These are phyloP conservation scores for Acrossocheilus fasciatus DNA, from an alignment of 2,797 vertebrate genomes.

Conservation along the genomic window DNA sequence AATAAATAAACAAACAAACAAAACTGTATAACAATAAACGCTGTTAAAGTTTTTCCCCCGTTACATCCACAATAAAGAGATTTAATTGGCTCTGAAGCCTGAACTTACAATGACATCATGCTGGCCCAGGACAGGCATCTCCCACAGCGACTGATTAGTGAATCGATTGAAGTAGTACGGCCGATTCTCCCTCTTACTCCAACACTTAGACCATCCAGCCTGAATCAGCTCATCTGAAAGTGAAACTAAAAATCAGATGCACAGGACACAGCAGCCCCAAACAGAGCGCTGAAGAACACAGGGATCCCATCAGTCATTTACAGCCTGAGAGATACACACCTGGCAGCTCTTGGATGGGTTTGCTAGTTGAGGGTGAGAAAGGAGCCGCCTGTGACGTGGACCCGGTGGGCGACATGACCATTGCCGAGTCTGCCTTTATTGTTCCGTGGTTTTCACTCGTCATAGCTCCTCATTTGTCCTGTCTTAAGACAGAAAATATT, in stretches of 20 bases:
- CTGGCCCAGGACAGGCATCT: conserved; percentile 95
- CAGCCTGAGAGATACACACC: conserved; percentile 74
- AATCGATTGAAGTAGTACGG: conserved; percentile 98
- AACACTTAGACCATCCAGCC: conserved; percentile 98
- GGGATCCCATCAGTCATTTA: not conserved
- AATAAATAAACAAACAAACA: not conserved
- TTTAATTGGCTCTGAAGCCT: not conserved
- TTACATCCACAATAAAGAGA: not conserved
- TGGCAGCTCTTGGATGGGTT: conserved; percentile 91
- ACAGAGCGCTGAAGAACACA: no score
- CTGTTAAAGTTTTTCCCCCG: no score
- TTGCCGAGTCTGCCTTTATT: conserved; percentile 87
- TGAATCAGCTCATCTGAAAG: conserved; percentile 93
- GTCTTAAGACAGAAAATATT: conserved; percentile 35
- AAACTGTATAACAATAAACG: not conserved
- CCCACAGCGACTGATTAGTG: conserved; percentile 98
- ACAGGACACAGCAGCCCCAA: not conserved
- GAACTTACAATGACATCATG: conserved; percentile 95
- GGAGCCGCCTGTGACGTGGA: conserved; percentile 88
- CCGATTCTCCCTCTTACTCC: conserved; percentile 95
- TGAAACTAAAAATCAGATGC: not conserved
- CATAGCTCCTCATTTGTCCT: conserved; percentile 86
- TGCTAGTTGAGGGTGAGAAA: conserved; percentile 87
- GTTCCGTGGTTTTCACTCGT: conserved; percentile 93
- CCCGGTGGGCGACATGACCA: conserved; percentile 87